A percentile compares a stretch with the other conserved stretches of the same genome.
These are phyloP conservation scores for Rhabditophanes sp. DNA, from an alignment of 2,888 invertebrate genomes.

Conservation along the genomic window DNA sequence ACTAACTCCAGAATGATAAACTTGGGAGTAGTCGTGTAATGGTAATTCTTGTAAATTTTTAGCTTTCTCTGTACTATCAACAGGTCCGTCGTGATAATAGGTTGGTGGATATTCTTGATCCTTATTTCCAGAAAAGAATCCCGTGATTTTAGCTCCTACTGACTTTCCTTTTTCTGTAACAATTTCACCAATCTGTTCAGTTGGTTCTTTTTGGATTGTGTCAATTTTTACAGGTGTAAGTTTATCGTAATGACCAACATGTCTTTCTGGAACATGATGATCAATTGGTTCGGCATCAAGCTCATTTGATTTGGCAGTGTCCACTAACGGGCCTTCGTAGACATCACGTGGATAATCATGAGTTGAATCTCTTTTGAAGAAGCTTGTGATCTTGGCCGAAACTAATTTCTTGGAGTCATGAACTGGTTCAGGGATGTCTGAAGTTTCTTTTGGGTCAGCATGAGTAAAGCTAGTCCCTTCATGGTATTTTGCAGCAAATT, in stretches of 20 bases:
- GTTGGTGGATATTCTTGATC: conserved; percentile 14
- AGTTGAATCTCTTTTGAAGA: conserved; percentile 11
- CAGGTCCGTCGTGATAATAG: conserved; percentile 12
- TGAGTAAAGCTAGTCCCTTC: conserved; percentile 1
- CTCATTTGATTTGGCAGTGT: conserved; percentile 9
- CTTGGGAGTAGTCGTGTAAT: conserved; percentile 9
- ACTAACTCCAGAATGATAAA: conserved; percentile 8
- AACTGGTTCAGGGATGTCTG: too few species aligned
- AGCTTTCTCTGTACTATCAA: conserved; percentile 10
- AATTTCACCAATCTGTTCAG: too few species aligned
- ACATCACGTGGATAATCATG: conserved; percentile 15
- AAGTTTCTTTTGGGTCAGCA: too few species aligned
- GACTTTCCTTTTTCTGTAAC: too few species aligned
- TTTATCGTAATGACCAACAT: conserved; percentile 4
- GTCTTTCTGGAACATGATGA: conserved; percentile 11
- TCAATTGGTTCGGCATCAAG: conserved; percentile 12
- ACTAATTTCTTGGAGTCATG: too few species aligned
- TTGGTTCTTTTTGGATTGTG: conserved; percentile 3
- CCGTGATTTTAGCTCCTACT: conserved; percentile 10
- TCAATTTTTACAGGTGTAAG: conserved; percentile 1
- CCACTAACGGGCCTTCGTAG: conserved; percentile 13
- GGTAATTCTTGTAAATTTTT: conserved; percentile 12
- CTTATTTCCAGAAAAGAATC: conserved; percentile 11
- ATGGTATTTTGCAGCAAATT: neutral
- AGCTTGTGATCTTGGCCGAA: conserved; percentile 11